Evolutionary conservation across 1,140 invertebrate species (phyloP).

Genomic region (Diplogasteroides magnus): DNA sequence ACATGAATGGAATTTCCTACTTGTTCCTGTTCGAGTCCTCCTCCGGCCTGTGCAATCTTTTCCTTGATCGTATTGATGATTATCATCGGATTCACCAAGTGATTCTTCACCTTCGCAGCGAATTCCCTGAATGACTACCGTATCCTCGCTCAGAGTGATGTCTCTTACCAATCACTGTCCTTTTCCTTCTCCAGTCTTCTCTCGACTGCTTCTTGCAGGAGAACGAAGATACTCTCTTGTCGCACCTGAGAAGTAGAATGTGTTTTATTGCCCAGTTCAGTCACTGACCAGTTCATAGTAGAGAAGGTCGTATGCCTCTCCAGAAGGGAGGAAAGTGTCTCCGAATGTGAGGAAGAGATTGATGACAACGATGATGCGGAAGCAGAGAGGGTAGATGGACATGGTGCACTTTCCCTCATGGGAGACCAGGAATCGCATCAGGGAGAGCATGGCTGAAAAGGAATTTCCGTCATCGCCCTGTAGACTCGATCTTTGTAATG

Average conservation of each 20-base stretch:
- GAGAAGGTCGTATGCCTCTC: not conserved
- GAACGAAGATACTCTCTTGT: not conserved
- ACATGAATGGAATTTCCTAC: no score
- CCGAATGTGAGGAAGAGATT: not conserved
- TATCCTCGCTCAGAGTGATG: not conserved
- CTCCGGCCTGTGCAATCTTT: not conserved
- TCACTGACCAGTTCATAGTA: not conserved
- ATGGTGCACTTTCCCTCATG: not conserved
- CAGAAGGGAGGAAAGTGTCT: not conserved
- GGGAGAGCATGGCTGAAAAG: not conserved
- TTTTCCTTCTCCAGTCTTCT: not conserved
- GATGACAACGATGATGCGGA: not conserved
- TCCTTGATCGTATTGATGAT: not conserved
- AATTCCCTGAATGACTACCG: not conserved
- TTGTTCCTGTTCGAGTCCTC: not conserved
- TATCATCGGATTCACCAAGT: not conserved
- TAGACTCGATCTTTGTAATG: no score
- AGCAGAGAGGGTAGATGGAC: not conserved
- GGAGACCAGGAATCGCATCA: not conserved
- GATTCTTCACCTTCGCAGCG: not conserved
- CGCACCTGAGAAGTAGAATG: not conserved
- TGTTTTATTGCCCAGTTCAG: not conserved
- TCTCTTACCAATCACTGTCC: not conserved
- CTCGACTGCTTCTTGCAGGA: not conserved
- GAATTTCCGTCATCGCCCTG: no score